These are phyloP conservation scores for Napeogenes sylphis DNA, from an alignment of 2,888 invertebrate genomes.

Conservation along the genomic window DNA sequence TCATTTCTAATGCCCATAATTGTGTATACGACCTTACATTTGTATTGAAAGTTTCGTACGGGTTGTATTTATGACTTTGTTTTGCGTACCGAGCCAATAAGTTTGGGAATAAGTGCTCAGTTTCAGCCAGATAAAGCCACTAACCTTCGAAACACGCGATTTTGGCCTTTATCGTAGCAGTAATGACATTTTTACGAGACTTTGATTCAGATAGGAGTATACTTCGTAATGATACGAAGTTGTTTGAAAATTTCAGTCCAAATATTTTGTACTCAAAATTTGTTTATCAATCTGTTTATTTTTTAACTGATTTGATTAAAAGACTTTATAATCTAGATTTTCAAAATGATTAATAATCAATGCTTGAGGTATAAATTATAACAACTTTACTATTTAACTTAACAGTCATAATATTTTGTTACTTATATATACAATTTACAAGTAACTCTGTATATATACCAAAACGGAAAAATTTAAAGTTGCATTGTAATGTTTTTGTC, in stretches of 20 bases:
- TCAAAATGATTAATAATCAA: no score
- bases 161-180: conserved; percentile 36
- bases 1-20: conserved; percentile 13
- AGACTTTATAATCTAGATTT: no score
- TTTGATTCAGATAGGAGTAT: conserved; percentile 37
- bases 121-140: conserved; percentile 37
- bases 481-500: no score
- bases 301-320: neutral
- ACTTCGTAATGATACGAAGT: conserved; percentile 32
- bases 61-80: conserved; percentile 37
- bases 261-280: neutral
- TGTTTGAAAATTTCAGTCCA: conserved; percentile 27
- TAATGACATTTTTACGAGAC: conserved; percentile 38
- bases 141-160: conserved; percentile 36
- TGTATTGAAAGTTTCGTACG: conserved; percentile 33
- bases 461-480: no score
- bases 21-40: conserved; percentile 20
- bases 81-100: conserved; percentile 41
- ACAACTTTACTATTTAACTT: no score
- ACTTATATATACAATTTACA: no score
- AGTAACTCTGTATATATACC: no score
- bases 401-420: no score
- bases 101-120: conserved; percentile 37
- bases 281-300: neutral
- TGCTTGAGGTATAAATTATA: no score